Base-by-base conservation (phyloP, 2,888 invertebrate genomes). In the Metellina segmentata region DNA sequence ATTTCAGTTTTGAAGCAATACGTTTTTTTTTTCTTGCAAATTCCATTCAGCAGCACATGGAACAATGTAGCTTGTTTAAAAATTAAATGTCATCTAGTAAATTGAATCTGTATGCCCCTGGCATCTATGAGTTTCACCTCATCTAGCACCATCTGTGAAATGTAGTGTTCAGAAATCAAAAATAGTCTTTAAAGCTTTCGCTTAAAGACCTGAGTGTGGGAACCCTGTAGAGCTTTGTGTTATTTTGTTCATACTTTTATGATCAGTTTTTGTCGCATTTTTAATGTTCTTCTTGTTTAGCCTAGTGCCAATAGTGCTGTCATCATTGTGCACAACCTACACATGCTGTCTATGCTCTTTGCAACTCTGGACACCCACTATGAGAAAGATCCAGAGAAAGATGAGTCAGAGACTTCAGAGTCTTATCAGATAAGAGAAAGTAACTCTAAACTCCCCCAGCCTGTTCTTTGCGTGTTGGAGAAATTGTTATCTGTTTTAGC, bases 291-390 rank as follows among this genome's bases (percentile, higher is more conserved):
- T 52, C 96, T 97, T 89, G 95, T 96, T 83, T 96, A 97, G 94
- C 95, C 97, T 19, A 96, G 96, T 92, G 94, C 95, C 1, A 95
- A 96, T 11, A 95, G 95, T 53, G 96, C 96, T 93, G 95, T 96
- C 49, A 95, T 96, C 53, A 93, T 97, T 75, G 95, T 96, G 77
- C 96, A 96, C 93, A 96, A 96, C 86, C 95, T 97, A 77, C 97
- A 96, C 94, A 96, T 97, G 96, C 95, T 97, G 71, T 96, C 96
- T 0, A 96, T 96, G 94, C 95, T 97, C 93, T 96, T 97, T 95
- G 95, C 96, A 88, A 96, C 96, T 85, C 95, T 97, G 2, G 96
- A 96, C 93, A 96, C 96, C 16, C 94, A 94, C 71, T 92, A 51
- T 93, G 93, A 92, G 49, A 91, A 85, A 72, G 85, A 82, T 34